Conservation (phyloP, 2,888 invertebrate species). For the Silvanus unidentatus region DNA sequence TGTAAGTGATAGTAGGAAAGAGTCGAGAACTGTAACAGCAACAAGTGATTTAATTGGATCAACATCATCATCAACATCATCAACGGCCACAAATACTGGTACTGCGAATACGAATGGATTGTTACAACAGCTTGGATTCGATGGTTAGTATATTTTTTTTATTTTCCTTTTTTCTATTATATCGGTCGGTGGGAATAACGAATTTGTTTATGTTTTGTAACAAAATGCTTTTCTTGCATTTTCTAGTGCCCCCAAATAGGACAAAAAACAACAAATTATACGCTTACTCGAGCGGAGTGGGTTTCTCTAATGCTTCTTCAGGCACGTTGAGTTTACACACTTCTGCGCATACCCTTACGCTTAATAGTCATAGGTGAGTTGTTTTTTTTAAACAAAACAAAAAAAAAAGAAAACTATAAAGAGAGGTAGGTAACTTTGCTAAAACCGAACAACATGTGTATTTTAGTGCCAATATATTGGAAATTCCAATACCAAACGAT, state of each 20-base stretch:
- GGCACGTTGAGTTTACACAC: conserved; percentile 41
- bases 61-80: neutral
- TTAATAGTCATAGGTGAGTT: conserved; percentile 57
- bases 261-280: conserved; percentile 42
- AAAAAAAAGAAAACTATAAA: neutral
- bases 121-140: conserved; percentile 38
- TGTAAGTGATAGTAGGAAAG: conserved; percentile 33
- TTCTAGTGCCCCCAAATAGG: conserved; percentile 32
- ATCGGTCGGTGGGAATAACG: neutral
- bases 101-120: conserved; percentile 37
- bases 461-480: conserved; percentile 46
- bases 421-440: too few relatives aligned
- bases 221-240: conserved; percentile 13
- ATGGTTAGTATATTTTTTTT: conserved; percentile 30
- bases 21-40: conserved; percentile 14
- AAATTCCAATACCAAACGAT: conserved; percentile 43
- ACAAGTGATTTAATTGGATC: neutral
- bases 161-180: conserved; percentile 4
- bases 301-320: conserved; percentile 34
- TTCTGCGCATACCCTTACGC: conserved; percentile 49
- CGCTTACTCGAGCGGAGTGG: conserved; percentile 41
- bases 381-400: neutral
- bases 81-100: neutral
- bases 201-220: conserved; percentile 1
- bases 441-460: conserved; percentile 1